Evolutionary conservation across 2,888 invertebrate genomes (phyloP), one percentile per base, ranked within the genome.

Genomic region (Galerucella calmariensis): DNA sequence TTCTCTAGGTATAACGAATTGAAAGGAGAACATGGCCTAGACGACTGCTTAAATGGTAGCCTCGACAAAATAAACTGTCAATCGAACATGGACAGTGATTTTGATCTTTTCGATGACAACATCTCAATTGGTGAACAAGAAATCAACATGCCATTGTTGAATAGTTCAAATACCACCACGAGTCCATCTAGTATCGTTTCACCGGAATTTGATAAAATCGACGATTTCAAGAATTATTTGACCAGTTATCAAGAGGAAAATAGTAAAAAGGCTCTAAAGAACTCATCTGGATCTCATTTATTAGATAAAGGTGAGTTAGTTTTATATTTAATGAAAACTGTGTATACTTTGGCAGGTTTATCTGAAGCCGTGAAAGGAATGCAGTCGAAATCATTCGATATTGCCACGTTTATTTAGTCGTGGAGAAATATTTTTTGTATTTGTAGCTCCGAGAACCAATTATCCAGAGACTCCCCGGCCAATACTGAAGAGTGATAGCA

Each of bases 121-220:
- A 27, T 51, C 16, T 44, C 35, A 24, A 44, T 48, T 11, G 27
- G 8, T 24, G 66, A 66, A 20, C 44, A 35, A n/a, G 41, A 44
- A 4, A 41, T 27, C 11, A n/a, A 41, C 27, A 27, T 20, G 11
- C 12, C 66, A 20, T 20, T 24, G 16, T 27, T 27, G n/a, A 51
- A 66, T 24, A 53, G n/a, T 41, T 16, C 51, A n/a, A 72, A 27
- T 41, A 12, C 46, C 35, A 67, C 67, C 27, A 59, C 65, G 6
- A 70, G 58, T 27, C 59, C 58, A 11, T 70, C 73, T 14, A 74
- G 73, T 24, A 61, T 78, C 2, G 62, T 46, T 10, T 82, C 82
- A 1, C 81, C 81, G 0, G 71, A 73, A 1, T 81, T 74, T 67
- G 81, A 81, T 69, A 72, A 56, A n/a, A 77, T 78, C 4, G 76